phyloP scores from a whole-genome alignment of 1,140 invertebrate genomes.

The Spodoptera frugiperda region DNA sequence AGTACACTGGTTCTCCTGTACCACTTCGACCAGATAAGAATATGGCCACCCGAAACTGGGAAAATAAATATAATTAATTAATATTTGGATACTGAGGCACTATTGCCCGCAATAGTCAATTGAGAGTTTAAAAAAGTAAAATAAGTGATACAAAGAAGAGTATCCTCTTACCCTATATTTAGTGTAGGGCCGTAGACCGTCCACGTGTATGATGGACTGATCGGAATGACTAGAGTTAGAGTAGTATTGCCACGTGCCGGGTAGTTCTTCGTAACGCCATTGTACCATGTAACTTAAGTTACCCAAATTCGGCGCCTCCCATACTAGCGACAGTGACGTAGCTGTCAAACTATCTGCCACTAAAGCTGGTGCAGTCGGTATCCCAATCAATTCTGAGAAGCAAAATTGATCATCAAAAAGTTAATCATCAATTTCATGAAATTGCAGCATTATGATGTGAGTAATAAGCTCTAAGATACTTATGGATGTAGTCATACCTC shows the following conservation, averaged over 20 bases:
- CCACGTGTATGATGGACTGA: slow-evolving; percentile 89
- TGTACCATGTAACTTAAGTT: slow-evolving; percentile 91
- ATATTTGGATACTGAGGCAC: no score
- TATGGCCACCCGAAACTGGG: slow-evolving; percentile 93
- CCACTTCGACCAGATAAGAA: slow-evolving; percentile 88
- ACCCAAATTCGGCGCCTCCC: slow-evolving; percentile 88
- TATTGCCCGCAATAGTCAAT: no score
- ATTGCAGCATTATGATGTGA: no score
- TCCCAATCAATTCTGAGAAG: slow-evolving; percentile 88
- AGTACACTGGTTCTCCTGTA: slow-evolving; percentile 91
- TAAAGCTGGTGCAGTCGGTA: slow-evolving; percentile 90
- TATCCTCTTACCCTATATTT: slow-evolving; percentile 92
- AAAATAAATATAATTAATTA: neutral
- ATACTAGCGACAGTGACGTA: slow-evolving; percentile 92
- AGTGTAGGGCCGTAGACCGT: slow-evolving; percentile 94
- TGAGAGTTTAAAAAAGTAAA: no score
- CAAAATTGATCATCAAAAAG: neutral
- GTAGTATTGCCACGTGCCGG: slow-evolving; percentile 91
- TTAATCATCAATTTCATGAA: no score
- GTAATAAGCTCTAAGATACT: no score
- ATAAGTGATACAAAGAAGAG: no score
- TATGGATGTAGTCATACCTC: slow-evolving; percentile 82
- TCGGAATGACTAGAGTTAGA: slow-evolving; percentile 89
- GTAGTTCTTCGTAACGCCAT: slow-evolving; percentile 90
- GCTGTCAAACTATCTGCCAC: slow-evolving; percentile 91